These are phyloP conservation scores for Aselliscus stoliczkanus DNA, from an alignment of 2,797 vertebrate species.

Conservation along the genomic window DNA sequence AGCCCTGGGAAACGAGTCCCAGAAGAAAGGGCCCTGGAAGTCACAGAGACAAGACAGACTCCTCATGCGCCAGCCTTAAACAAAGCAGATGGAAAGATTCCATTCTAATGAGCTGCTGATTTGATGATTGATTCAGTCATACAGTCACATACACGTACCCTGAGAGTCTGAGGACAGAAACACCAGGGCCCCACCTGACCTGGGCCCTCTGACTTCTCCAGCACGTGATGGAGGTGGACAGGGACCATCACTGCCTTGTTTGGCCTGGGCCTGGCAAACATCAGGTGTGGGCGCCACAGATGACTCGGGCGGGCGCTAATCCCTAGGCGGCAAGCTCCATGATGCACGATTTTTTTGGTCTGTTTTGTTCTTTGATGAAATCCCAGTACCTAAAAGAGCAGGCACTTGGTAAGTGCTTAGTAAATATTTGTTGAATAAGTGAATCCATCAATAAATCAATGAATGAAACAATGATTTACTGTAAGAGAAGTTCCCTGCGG, in stretches of 20 bases:
- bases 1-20: not conserved
- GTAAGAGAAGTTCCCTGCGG: not conserved
- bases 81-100: not conserved
- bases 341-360: not conserved
- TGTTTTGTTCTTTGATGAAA: not conserved
- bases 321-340: not conserved
- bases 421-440: not conserved
- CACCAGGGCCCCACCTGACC: not conserved
- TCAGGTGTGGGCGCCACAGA: not conserved
- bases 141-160: not conserved
- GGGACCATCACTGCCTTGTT: accelerated
- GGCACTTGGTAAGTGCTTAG: not conserved
- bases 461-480: not conserved
- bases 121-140: not conserved
- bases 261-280: not conserved
- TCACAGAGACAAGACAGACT: not conserved
- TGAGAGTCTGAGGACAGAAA: not conserved
- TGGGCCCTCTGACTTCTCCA: not conserved
- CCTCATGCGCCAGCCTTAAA: not conserved
- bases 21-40: not conserved
- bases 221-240: accelerated
- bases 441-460: not conserved
- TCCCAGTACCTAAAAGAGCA: not conserved
- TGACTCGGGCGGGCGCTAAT: not conserved
- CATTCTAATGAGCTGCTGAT: not conserved